Conservation (phyloP, 2,113 vertebrate species). For the Cromileptes altivelis region DNA sequence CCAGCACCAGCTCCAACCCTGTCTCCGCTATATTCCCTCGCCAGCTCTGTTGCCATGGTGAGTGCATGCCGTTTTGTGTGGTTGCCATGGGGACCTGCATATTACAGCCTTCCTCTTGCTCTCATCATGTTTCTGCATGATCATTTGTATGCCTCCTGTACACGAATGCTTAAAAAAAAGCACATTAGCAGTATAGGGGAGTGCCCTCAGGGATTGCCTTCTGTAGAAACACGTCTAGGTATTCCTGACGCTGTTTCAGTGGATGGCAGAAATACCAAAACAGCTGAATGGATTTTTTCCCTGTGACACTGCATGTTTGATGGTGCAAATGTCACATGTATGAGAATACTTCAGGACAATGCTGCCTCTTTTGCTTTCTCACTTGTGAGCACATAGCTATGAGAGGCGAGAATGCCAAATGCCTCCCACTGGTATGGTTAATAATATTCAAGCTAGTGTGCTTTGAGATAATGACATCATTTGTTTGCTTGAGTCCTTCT, state of each 20-base stretch:
- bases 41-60: constrained; percentile 82
- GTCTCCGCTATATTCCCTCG: constrained; percentile 61
- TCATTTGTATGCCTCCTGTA: constrained; percentile 74
- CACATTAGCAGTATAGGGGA: constrained; percentile 37
- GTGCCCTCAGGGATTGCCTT: constrained; percentile 51
- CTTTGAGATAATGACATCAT: constrained; percentile 70
- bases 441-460: constrained; percentile 51
- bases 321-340: constrained; percentile 28
- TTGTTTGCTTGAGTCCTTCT: constrained; percentile 61
- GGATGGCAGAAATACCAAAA: constrained; percentile 16
- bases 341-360: constrained; percentile 53
- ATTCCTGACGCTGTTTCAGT: constrained; percentile 19
- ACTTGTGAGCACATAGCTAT: constrained; percentile 18
- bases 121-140: constrained; percentile 75
- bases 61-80: constrained; percentile 79
- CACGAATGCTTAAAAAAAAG: constrained; percentile 39
- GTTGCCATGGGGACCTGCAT: constrained; percentile 78
- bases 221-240: constrained; percentile 43
- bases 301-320: constrained; percentile 38
- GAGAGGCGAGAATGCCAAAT: constrained; percentile 57
- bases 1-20: constrained; percentile 51
- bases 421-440: constrained; percentile 70
- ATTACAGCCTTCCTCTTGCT: constrained; percentile 69
- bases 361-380: constrained; percentile 29
- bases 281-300: constrained; percentile 16